Base-by-base conservation (phyloP, 2,113 vertebrate species). In the Rhinoptilus africanus region DNA sequence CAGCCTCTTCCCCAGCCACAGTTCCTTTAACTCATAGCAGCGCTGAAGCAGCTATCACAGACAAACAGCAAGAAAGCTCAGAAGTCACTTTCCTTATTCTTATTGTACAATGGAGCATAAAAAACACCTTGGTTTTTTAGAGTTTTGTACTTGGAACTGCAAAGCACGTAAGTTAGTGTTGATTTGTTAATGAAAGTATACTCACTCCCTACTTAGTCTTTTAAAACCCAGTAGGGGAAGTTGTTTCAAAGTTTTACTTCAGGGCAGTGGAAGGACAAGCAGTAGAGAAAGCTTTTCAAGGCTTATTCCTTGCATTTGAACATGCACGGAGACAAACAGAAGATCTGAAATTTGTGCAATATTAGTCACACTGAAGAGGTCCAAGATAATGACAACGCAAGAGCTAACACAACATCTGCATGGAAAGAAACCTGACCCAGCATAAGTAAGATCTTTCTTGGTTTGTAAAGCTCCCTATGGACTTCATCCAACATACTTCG, bases 381-480 rank as follows among this genome's bases (percentile, higher is more conserved):
- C 90, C 85, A 91, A 92, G 60, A 84, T 43, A 93, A 96, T 72
- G 96, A 94, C 82, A 89, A 24, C 51, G 82, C 82, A 81, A 94
- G 75, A 91, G 83, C 92, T 87, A 72, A 75, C 60, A 67, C 56
- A 96, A 92, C 92, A 96, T 93, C 93, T 96, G 92, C 0, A 1
- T 56, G 86, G 73, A 94, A 84, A 75, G 95, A 96, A 96, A 95
- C 35, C 56, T 96, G 77, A 97, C 41, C 79, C 91, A 74, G 85
- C 72, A 60, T 37, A 93, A 87, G 86, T 63, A 89, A 45, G 71
- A 89, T 92, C 85, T 50, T 80, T 85, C 92, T 63, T 20, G 47
- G 78, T 95, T 92, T 91, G 68, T 64, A 96, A 88, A 96, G 64
- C 53, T 94, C 86, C 57, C 72, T 8, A 6, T 81, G 95, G 92